Conservation (phyloP, 2,797 vertebrate genomes). For the Vireo griseus region DNA sequence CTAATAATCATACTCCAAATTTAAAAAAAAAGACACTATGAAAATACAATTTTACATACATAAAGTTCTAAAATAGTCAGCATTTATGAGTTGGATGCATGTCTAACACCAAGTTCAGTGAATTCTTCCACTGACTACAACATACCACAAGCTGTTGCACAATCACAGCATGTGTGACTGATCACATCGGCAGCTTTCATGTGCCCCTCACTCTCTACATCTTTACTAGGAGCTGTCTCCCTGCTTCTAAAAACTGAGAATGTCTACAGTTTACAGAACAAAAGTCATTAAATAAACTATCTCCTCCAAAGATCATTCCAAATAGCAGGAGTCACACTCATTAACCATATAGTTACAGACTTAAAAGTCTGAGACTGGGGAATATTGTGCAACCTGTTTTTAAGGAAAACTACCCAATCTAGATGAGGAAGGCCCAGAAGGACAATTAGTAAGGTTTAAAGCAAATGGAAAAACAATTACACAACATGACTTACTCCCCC, state of each 20-base stretch:
- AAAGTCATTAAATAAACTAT: constrained; percentile 19
- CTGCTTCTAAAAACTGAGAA: neutral
- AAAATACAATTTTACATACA: neutral
- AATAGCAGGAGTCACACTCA: constrained; percentile 10
- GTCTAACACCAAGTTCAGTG: neutral
- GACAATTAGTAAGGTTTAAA: neutral
- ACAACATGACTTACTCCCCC: neutral
- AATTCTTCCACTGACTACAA: neutral
- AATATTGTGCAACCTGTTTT: constrained; percentile 42
- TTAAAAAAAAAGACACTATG: neutral
- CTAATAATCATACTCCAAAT: neutral
- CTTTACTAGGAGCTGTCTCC: neutral
- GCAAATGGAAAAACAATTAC: constrained; percentile 22
- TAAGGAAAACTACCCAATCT: neutral
- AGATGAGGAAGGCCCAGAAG: neutral
- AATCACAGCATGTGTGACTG: neutral
- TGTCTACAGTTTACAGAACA: neutral
- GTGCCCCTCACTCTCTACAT: neutral
- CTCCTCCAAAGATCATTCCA: constrained; percentile 11
- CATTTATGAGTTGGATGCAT: neutral
- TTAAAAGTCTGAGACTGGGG: neutral
- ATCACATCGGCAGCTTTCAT: neutral
- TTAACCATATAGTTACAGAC: neutral
- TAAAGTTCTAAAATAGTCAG: neutral
- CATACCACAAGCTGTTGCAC: neutral